Evolutionary conservation across 1,140 invertebrate genomes (phyloP).

Genomic region (Anthonomus grandis): DNA sequence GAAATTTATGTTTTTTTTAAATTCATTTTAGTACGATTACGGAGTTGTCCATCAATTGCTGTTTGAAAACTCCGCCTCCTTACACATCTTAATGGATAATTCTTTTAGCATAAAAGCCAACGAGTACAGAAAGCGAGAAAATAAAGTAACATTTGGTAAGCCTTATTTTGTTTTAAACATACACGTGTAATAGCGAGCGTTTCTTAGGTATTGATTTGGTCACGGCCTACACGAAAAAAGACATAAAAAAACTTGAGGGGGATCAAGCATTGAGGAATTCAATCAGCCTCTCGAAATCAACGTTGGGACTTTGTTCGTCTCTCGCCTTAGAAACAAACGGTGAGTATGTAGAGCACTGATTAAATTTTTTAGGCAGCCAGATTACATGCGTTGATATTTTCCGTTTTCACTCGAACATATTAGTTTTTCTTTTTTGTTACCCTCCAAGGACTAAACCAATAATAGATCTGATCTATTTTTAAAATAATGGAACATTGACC

Average conservation of each 20-base stretch:
- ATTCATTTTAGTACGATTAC: constrained; percentile 73
- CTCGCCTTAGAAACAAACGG: constrained; percentile 82
- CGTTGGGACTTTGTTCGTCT: constrained; percentile 72
- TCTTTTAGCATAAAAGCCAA: constrained; percentile 63
- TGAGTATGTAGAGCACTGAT: constrained; percentile 40
- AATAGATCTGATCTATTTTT: no score
- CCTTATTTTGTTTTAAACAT: no score
- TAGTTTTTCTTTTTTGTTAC: no score
- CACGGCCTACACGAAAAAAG: constrained; percentile 74
- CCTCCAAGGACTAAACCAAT: no score
- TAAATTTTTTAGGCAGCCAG: constrained; percentile 27
- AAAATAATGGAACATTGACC: no score
- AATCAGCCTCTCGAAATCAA: constrained; percentile 69
- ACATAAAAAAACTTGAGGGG: constrained; percentile 61
- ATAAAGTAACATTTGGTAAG: constrained; percentile 72
- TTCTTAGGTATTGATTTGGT: constrained; percentile 65
- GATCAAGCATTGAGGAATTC: constrained; percentile 66
- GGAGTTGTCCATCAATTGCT: constrained; percentile 72
- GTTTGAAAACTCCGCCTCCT: constrained; percentile 71
- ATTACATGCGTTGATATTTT: constrained; percentile 25
- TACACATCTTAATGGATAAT: constrained; percentile 80
- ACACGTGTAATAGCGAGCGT: constrained; percentile 18
- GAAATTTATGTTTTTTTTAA: constrained; percentile 19
- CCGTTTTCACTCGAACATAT: constrained; percentile 2
- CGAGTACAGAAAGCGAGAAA: constrained; percentile 57